These are phyloP conservation scores for Argopecten irradians DNA, from an alignment of 1,140 invertebrate species.

Conservation along the genomic window DNA sequence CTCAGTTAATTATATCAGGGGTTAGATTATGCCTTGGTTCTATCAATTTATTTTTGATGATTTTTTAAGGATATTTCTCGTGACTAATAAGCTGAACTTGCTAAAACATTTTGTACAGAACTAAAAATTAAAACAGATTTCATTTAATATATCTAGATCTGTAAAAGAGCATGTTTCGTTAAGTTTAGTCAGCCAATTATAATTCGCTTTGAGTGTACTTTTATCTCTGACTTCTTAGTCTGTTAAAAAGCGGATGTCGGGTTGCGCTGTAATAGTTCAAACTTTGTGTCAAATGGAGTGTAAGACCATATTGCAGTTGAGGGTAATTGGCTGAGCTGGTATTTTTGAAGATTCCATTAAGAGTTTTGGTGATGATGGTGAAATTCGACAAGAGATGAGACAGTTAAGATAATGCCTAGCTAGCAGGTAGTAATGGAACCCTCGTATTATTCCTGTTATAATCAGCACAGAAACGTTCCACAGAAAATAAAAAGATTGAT, in stretches of 20 bases:
- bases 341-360: conserved; percentile 10
- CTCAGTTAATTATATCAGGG: too few relatives aligned
- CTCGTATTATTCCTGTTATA: not conserved
- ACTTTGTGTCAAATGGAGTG: conserved; percentile 15
- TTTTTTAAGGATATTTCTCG: too few relatives aligned
- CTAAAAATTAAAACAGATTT: too few relatives aligned
- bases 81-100: too few relatives aligned
- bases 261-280: not conserved
- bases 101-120: too few relatives aligned
- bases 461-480: not conserved
- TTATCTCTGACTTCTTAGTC: not conserved
- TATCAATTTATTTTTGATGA: too few relatives aligned
- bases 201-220: not conserved
- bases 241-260: not conserved
- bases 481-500: not conserved
- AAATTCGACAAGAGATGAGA: not conserved
- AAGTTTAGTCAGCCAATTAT: not conserved
- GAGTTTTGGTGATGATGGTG: not conserved
- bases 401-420: not conserved
- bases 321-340: not conserved
- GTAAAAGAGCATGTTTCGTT: not conserved
- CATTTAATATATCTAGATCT: not conserved
- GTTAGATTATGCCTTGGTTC: too few relatives aligned
- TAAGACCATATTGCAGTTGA: not conserved
- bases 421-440: not conserved